A percentile compares a stretch with the other conserved stretches of the same genome.
These are phyloP conservation scores for Tretioscincus oriximinensis DNA, from an alignment of 2,113 vertebrate genomes.

Conservation along the genomic window DNA sequence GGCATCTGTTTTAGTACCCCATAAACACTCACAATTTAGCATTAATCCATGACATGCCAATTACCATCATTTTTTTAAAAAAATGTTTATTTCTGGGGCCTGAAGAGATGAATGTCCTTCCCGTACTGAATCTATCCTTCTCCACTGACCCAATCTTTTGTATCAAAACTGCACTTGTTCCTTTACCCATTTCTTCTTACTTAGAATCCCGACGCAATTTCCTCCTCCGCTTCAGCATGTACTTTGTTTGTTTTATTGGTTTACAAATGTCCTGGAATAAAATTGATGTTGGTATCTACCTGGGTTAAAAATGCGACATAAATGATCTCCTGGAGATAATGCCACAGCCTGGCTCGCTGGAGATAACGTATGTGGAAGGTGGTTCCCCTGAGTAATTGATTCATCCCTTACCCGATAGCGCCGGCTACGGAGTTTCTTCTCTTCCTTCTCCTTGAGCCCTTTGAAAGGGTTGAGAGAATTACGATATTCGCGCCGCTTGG, in stretches of 20 bases:
- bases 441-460: slow-evolving; percentile 73
- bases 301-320: not conserved
- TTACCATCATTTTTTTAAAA: too few relatives aligned
- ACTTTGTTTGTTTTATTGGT: not conserved
- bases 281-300: not conserved
- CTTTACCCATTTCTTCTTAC: not conserved
- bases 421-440: slow-evolving; percentile 74
- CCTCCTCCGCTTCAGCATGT: not conserved
- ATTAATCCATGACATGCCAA: too few relatives aligned
- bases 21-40: too few relatives aligned
- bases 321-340: not conserved
- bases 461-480: slow-evolving; percentile 74
- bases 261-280: not conserved
- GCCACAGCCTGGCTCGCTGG: not conserved
- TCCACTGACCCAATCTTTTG: not conserved
- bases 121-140: not conserved
- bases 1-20: too few relatives aligned
- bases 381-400: not conserved
- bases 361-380: not conserved
- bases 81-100: too few relatives aligned
- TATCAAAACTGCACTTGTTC: not conserved
- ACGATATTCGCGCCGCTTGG: slow-evolving; percentile 73
- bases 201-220: not conserved
- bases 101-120: not conserved
- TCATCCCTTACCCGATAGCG: slow-evolving; percentile 65